A percentile compares a stretch with the other conserved stretches of the same genome.
Evolutionary conservation across 2,888 invertebrate genomes (phyloP).

Genomic region (Calliphora vomitoria): DNA sequence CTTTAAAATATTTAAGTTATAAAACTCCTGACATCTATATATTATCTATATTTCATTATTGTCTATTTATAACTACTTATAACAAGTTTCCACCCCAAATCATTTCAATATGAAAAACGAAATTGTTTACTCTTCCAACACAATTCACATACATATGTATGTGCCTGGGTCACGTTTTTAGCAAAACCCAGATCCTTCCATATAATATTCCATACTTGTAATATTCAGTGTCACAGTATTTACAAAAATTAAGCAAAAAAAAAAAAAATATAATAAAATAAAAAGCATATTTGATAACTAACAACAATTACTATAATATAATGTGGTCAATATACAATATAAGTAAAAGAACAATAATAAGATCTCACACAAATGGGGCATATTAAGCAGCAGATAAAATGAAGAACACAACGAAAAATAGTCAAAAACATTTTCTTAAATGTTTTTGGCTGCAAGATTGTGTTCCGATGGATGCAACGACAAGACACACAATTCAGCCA

Average conservation of each 20-base stretch:
- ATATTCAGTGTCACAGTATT: conserved; percentile 14
- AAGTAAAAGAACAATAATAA: conserved; percentile 45
- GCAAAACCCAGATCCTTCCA: neutral
- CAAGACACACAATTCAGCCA: conserved; percentile 17
- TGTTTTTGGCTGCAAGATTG: conserved; percentile 15
- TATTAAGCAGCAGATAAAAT: conserved; percentile 53
- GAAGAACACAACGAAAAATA: conserved; percentile 4
- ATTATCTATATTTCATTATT: no score
- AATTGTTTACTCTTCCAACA: neutral
- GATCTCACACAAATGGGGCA: conserved; percentile 61
- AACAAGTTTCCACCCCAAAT: neutral
- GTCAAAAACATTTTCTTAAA: conserved; percentile 12
- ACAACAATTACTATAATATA: conserved; percentile 61
- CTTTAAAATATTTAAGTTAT: no score
- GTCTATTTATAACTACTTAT: neutral
- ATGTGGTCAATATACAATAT: conserved; percentile 54
- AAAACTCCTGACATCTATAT: no score
- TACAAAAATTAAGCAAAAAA: conserved; percentile 25
- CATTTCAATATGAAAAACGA: neutral
- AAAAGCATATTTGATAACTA: conserved; percentile 55
- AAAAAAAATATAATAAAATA: neutral
- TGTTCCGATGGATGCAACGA: neutral
- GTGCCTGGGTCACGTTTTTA: neutral
- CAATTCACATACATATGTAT: neutral
- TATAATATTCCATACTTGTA: no score